Evolutionary conservation across 2,888 invertebrate genomes (phyloP), one percentile per base, ranked within the genome.

Genomic region (Drosophila testacea): DNA sequence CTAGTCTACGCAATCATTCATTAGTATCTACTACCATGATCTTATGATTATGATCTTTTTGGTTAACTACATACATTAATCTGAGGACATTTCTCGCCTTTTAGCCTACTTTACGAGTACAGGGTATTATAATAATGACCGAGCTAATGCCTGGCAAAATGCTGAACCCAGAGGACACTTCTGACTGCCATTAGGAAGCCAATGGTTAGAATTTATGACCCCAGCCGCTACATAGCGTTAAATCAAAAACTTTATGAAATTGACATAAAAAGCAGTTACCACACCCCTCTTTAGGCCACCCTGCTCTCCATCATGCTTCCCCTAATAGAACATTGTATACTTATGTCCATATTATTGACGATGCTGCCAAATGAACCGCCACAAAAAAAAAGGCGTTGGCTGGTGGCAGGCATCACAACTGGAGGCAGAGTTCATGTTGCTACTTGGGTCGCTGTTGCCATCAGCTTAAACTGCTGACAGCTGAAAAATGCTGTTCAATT

Each of bases 381-480:
- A 57, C 46, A 60, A 59, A 60, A 50, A 47, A 52, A 22, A 22
- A 22, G 44, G 46, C 50, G 61, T 38, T 27, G 64, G 42, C 46
- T 52, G 54, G 28, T 48, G 38, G 46, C 44, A n/a, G 22, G 10
- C 27, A 34, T 27, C 5, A 27, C 32, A 32, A 32, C 22, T 16
- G 11, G 34, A 28, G 22, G 41, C 9, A 5, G 39, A 9, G 9
- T 52, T 39, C 59, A 46, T 54, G 56, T 55, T 50, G 56, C 63
- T 52, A 42, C 60, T 67, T 42, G 50, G 50, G 59, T 46, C 59
- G 56, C 6, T 57, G 54, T 47, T 39, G 56, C 61, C 86, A 77
- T 81, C 69, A 83, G 72, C 68, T 77, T 82, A 82, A 82, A 82
- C 77, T 79, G 88, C 88, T 83, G 88, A 85, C 86, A 82, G 83